These are phyloP conservation scores for Diphyllodes magnificus DNA, from an alignment of 2,113 vertebrate genomes.

Conservation along the genomic window DNA sequence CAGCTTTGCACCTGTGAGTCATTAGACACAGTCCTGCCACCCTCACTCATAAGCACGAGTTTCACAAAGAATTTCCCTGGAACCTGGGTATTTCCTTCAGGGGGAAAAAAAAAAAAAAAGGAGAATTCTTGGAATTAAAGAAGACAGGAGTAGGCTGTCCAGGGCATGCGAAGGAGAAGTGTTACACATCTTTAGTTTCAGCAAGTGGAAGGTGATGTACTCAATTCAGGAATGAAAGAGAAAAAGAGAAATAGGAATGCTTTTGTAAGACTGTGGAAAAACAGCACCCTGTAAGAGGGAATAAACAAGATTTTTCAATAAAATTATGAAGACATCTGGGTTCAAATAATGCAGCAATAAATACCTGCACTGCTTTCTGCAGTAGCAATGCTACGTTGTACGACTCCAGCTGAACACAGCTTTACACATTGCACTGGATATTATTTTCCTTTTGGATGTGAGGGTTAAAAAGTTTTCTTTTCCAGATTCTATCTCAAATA, in stretches of 20 bases:
- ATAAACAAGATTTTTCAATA: not conserved
- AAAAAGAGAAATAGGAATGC: not conserved
- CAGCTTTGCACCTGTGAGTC: not conserved
- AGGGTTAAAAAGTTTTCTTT: not conserved
- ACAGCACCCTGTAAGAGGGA: not conserved
- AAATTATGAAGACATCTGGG: not conserved
- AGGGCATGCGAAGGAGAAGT: not conserved
- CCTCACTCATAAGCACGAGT: not conserved
- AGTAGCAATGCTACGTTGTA: not conserved
- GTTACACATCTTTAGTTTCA: not conserved
- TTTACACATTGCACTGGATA: not conserved
- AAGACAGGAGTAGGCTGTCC: not conserved
- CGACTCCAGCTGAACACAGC: rapidly evolving
- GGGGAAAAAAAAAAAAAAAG: too few species aligned
- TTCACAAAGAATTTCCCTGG: not conserved
- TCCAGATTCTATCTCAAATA: not conserved
- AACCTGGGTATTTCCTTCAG: not conserved
- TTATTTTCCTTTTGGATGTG: not conserved
- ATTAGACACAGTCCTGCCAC: not conserved
- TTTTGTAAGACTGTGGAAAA: not conserved
- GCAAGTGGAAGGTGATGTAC: not conserved
- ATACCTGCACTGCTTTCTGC: not conserved
- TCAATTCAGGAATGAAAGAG: not conserved
- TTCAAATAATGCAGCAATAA: not conserved
- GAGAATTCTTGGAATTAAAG: not conserved